Evolutionary conservation across 2,888 invertebrate genomes (phyloP).

Genomic region (Netelia inedita): DNA sequence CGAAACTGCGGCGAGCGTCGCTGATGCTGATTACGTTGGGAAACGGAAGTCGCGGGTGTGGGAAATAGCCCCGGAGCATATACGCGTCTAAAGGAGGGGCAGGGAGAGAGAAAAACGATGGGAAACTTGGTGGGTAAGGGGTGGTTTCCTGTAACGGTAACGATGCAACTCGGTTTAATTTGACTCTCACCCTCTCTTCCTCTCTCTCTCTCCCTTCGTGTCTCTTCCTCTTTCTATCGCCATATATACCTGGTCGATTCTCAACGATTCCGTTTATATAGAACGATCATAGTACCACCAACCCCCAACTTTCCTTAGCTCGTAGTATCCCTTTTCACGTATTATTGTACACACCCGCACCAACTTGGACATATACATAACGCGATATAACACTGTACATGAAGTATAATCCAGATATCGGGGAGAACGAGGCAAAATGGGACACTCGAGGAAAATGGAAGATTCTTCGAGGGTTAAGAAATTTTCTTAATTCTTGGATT

Average conservation of each 20-base stretch:
- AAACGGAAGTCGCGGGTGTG: constrained; percentile 40
- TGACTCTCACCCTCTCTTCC: constrained; percentile 53
- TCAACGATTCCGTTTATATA: constrained; percentile 55
- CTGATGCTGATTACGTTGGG: constrained; percentile 57
- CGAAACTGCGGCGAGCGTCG: constrained; percentile 43
- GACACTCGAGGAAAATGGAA: background rate
- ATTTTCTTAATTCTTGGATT: background rate
- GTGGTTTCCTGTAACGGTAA: constrained; percentile 59
- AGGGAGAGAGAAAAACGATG: constrained; percentile 29
- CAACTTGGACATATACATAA: background rate
- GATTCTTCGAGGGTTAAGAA: background rate
- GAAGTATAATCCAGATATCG: background rate
- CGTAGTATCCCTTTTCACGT: constrained; percentile 59
- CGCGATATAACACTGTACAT: constrained; percentile 1
- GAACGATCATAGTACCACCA: background rate
- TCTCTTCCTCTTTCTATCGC: constrained; percentile 10
- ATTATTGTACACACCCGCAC: constrained; percentile 44
- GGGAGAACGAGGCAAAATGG: background rate
- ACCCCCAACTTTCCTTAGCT: constrained; percentile 33
- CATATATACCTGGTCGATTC: constrained; percentile 31
- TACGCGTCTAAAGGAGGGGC: constrained; percentile 26
- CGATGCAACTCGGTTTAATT: constrained; percentile 68
- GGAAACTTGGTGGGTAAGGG: constrained; percentile 29
- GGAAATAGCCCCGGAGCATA: background rate
- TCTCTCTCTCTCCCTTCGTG: constrained; percentile 11